Evolutionary conservation across 2,797 vertebrate species (phyloP).

Genomic region (Philypnodon macrostomus): DNA sequence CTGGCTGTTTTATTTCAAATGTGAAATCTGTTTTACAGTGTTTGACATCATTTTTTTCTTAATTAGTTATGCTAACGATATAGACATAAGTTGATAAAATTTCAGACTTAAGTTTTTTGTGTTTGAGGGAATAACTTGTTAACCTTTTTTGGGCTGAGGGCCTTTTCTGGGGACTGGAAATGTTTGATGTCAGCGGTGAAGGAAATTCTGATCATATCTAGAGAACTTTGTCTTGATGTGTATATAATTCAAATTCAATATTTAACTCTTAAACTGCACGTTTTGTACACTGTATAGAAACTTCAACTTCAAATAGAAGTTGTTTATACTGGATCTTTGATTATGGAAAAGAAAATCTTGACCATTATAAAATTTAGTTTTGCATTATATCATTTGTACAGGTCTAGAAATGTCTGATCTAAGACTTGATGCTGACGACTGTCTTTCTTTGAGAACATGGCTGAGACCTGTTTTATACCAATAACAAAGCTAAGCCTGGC

Average conservation of each 20-base stretch:
- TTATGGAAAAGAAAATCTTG: slow-evolving; percentile 49
- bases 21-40: slow-evolving; percentile 22
- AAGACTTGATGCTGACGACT: slow-evolving; percentile 52
- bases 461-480: slow-evolving; percentile 70
- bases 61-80: slow-evolving; percentile 14
- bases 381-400: slow-evolving; percentile 70
- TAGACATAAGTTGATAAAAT: background rate
- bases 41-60: slow-evolving; percentile 11
- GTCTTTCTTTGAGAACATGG: slow-evolving; percentile 68
- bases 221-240: slow-evolving; percentile 66
- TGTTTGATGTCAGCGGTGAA: slow-evolving; percentile 53
- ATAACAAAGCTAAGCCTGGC: slow-evolving; percentile 71
- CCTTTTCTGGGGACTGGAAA: slow-evolving; percentile 47
- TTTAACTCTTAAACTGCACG: slow-evolving; percentile 76
- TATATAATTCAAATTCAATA: slow-evolving; percentile 74
- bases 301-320: slow-evolving; percentile 57
- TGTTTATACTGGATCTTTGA: slow-evolving; percentile 76
- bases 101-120: slow-evolving; percentile 9
- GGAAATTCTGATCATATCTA: slow-evolving; percentile 63
- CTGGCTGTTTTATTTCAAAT: slow-evolving; percentile 39
- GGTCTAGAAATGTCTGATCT: slow-evolving; percentile 57
- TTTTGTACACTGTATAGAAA: slow-evolving; percentile 79
- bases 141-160: slow-evolving; percentile 12
- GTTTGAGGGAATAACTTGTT: slow-evolving; percentile 48
- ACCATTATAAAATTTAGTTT: slow-evolving; percentile 54